These are phyloP conservation scores for Scaptodrosophila latifasciaeformis DNA, from an alignment of 2,888 invertebrate genomes.

Conservation along the genomic window DNA sequence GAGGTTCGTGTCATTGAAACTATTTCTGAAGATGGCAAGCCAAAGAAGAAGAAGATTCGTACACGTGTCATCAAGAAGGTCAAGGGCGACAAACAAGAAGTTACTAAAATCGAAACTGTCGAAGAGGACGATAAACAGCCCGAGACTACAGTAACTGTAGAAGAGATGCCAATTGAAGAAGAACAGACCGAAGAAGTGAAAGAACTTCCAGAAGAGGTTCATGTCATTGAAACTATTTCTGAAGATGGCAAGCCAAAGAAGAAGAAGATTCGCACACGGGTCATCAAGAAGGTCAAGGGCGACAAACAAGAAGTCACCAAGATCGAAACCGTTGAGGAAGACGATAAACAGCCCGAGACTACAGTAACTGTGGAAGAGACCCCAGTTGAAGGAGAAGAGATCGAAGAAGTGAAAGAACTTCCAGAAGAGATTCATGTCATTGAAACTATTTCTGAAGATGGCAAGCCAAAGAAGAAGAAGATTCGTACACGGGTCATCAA, in stretches of 20 bases:
- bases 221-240: conserved; percentile 1
- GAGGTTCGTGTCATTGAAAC: conserved; percentile 15
- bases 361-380: conserved; percentile 9
- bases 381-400: conserved; percentile 5
- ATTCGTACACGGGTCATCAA: conserved; percentile 16
- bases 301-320: conserved; percentile 22
- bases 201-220: conserved; percentile 8
- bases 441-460: conserved; percentile 11
- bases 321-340: conserved; percentile 13
- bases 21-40: conserved; percentile 13
- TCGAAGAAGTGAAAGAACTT: conserved; percentile 9
- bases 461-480: conserved; percentile 18
- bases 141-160: conserved; percentile 11
- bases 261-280: conserved; percentile 17
- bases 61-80: conserved; percentile 20
- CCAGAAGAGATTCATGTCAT: conserved; percentile 3
- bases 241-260: conserved; percentile 21
- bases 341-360: conserved; percentile 13
- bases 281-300: conserved; percentile 21
- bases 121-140: conserved; percentile 17
- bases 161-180: conserved; percentile 8
- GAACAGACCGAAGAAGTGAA: conserved; percentile 1
- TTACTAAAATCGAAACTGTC: conserved; percentile 22
- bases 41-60: conserved; percentile 22
- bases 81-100: conserved; percentile 22